These are phyloP conservation scores for Erannis defoliaria DNA, from an alignment of 2,888 invertebrate genomes.

Conservation along the genomic window DNA sequence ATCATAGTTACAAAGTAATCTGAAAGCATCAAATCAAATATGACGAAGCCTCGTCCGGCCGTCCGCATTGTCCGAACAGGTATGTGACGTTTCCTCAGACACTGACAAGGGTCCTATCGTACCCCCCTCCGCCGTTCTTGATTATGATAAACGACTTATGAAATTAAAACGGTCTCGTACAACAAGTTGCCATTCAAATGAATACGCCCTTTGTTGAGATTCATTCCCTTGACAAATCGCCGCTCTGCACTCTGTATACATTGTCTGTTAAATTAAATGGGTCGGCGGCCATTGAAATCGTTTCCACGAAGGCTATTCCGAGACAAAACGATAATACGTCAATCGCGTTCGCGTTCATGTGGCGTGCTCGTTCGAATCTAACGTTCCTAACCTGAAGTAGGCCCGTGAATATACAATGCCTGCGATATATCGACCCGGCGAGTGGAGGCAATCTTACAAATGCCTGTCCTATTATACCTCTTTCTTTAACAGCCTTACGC, in stretches of 20 bases:
- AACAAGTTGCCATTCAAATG: conserved; percentile 85
- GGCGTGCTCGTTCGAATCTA: conserved; percentile 68
- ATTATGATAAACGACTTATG: conserved; percentile 87
- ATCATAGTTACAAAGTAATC: conserved; percentile 27
- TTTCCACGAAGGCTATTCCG: conserved; percentile 77
- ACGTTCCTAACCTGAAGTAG: conserved; percentile 68
- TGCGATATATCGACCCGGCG: conserved; percentile 66
- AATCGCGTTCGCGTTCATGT: conserved; percentile 70
- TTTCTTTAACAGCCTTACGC: conserved; percentile 62
- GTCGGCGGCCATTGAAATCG: conserved; percentile 74
- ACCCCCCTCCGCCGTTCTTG: conserved; percentile 64
- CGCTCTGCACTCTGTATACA: conserved; percentile 75
- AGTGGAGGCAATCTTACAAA: conserved; percentile 68
- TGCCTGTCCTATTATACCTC: conserved; percentile 63
- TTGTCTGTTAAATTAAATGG: conserved; percentile 83
- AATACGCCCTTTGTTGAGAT: conserved; percentile 82
- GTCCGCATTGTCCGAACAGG: conserved; percentile 75
- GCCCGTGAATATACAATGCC: conserved; percentile 77
- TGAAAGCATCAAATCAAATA: conserved; percentile 48
- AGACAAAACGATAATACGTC: conserved; percentile 79
- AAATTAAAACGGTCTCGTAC: conserved; percentile 85
- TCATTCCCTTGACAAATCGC: conserved; percentile 85
- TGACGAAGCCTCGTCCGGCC: conserved; percentile 62
- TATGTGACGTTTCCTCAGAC: conserved; percentile 83
- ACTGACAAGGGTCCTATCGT: conserved; percentile 79